These are phyloP conservation scores for Leucozona laternaria DNA, from an alignment of 2,888 invertebrate species.

Conservation along the genomic window DNA sequence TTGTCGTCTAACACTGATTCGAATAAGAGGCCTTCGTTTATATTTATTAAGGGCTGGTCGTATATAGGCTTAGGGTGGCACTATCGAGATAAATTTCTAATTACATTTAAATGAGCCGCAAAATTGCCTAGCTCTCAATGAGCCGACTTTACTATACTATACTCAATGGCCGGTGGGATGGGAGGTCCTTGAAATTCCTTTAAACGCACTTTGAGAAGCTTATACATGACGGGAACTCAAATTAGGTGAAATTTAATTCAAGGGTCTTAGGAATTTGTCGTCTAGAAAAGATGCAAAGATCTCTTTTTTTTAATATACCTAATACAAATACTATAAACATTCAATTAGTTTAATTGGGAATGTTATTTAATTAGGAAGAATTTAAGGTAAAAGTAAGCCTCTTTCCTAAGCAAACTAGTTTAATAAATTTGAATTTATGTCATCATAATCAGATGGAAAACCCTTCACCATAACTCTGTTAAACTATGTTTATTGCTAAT, in stretches of 20 bases:
- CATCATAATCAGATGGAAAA: not conserved
- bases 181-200: conserved; percentile 10
- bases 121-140: conserved; percentile 66
- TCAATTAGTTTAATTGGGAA: conserved; percentile 24
- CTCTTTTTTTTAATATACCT: not conserved
- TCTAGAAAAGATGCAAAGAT: conserved; percentile 9
- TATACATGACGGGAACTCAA: not conserved
- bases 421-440: not conserved
- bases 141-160: conserved; percentile 46
- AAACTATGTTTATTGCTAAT: not conserved
- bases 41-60: not conserved
- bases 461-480: not conserved
- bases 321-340: not conserved
- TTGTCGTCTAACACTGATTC: conserved; percentile 5
- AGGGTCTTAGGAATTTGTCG: conserved; percentile 12
- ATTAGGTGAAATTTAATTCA: conserved; percentile 18
- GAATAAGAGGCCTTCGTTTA: not conserved
- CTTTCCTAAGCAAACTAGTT: not conserved
- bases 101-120: conserved; percentile 68
- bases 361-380: not conserved
- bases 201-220: not conserved
- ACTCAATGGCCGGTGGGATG: not conserved
- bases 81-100: conserved; percentile 50
- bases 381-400: not conserved
- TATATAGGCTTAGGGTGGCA: not conserved